phyloP scores from a whole-genome alignment of 2,113 vertebrate species.

The Pionites leucogaster region DNA sequence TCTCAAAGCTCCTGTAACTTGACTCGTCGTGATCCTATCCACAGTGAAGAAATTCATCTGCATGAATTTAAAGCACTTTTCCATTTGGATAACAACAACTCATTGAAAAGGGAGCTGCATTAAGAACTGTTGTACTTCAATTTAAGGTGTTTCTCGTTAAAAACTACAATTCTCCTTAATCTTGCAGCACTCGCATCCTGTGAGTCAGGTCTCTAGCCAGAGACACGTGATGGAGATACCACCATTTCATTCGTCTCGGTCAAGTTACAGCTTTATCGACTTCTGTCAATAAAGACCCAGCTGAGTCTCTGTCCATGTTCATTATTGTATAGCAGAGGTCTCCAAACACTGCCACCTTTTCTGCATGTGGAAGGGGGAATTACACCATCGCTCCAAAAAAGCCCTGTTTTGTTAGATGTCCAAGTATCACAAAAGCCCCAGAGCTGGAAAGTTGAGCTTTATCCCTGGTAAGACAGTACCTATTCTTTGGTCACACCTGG shows the following conservation, averaged over 20 bases:
- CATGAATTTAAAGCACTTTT: background rate
- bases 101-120: background rate
- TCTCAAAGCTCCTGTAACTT: background rate
- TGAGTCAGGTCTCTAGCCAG: background rate
- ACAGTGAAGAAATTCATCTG: background rate
- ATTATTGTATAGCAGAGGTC: background rate
- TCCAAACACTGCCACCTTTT: conserved; percentile 26
- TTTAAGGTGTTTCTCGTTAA: background rate
- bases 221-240: background rate
- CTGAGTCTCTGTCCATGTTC: background rate
- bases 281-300: background rate
- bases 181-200: background rate
- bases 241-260: background rate
- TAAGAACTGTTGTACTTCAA: background rate
- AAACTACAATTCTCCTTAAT: background rate
- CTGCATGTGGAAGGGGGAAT: conserved; percentile 7
- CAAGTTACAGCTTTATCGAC: background rate
- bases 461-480: background rate
- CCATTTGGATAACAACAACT: background rate
- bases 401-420: background rate
- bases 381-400: background rate
- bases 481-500: conserved; percentile 21
- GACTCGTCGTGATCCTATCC: background rate
- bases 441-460: background rate
- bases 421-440: background rate